phyloP scores from a whole-genome alignment of 1,140 invertebrate genomes.

The Ruditapes philippinarum region DNA sequence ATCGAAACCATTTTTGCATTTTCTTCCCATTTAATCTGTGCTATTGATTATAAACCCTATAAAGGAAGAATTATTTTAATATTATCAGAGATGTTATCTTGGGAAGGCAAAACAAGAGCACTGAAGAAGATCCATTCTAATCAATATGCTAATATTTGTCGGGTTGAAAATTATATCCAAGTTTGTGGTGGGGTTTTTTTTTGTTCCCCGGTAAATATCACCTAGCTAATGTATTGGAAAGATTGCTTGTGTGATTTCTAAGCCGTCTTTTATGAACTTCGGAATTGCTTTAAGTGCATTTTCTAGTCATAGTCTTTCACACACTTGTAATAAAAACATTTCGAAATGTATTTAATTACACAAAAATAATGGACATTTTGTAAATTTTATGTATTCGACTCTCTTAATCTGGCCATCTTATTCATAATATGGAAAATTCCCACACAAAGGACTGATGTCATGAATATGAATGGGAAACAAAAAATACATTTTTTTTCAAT shows the following conservation, averaged over 20 bases:
- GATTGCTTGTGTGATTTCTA: not conserved
- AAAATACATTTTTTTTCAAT: not conserved
- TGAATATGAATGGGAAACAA: not conserved
- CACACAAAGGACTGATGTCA: not conserved
- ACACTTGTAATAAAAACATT: not conserved
- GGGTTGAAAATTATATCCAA: not conserved
- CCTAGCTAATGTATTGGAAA: constrained; percentile 9
- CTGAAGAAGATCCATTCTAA: constrained; percentile 19
- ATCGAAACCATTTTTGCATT: not conserved
- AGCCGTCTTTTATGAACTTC: too few species aligned
- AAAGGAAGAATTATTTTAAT: constrained; percentile 9
- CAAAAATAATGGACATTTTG: constrained; percentile 26
- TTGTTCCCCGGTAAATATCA: not conserved
- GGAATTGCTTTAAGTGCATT: constrained; percentile 16
- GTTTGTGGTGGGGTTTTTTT: too few species aligned
- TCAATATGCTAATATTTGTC: constrained; percentile 58
- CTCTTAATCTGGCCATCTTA: not conserved
- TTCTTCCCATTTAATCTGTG: not conserved
- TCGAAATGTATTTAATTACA: not conserved
- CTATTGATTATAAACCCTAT: constrained; percentile 25
- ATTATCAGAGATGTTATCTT: constrained; percentile 31
- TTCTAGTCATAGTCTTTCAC: not conserved
- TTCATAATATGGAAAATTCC: not conserved
- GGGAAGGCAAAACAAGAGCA: not conserved
- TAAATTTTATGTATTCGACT: not conserved